A percentile compares a stretch with the other conserved stretches of the same genome.
Conservation (phyloP, 1,140 invertebrate genomes). For the Mesaphorura yosii region DNA sequence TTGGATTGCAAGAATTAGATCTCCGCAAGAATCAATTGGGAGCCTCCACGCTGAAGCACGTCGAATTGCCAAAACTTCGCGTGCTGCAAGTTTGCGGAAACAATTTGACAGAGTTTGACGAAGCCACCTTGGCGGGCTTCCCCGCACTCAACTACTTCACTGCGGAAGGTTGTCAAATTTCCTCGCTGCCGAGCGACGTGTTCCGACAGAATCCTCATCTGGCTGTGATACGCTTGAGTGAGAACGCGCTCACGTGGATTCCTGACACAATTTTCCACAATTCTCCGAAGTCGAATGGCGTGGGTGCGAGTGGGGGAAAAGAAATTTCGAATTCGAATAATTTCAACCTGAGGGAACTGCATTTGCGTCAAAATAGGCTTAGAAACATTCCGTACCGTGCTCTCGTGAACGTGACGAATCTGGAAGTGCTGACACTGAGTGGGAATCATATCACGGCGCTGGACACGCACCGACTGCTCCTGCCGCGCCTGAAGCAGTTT, state of each 20-base stretch:
- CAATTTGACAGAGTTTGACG: conserved; percentile 57
- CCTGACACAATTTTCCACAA: conserved; percentile 32
- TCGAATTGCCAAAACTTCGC: conserved; percentile 59
- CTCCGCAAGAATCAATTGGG: conserved; percentile 56
- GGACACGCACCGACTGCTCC: conserved; percentile 60
- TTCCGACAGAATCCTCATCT: conserved; percentile 42
- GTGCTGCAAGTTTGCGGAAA: conserved; percentile 59
- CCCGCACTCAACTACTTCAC: conserved; percentile 58
- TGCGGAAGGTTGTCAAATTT: conserved; percentile 55
- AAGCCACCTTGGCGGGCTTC: conserved; percentile 56
- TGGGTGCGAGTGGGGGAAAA: conserved; percentile 41
- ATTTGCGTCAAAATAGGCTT: conserved; percentile 58
- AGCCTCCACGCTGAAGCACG: conserved; percentile 37
- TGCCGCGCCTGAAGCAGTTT: conserved; percentile 58
- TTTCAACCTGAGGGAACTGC: conserved; percentile 55
- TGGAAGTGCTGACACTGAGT: conserved; percentile 52
- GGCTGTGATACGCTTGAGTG: conserved; percentile 34
- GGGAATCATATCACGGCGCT: conserved; percentile 57
- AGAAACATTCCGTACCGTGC: conserved; percentile 62
- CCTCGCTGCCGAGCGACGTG: conserved; percentile 48
- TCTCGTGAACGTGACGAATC: conserved; percentile 54
- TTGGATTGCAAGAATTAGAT: conserved; percentile 55
- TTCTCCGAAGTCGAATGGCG: conserved; percentile 37
- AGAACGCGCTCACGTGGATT: conserved; percentile 32
- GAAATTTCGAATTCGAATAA: too few species aligned